Evolutionary conservation across 92 coral and sea anemone genomes (phyloP).

Genomic region (Zoanthus gigantus): DNA sequence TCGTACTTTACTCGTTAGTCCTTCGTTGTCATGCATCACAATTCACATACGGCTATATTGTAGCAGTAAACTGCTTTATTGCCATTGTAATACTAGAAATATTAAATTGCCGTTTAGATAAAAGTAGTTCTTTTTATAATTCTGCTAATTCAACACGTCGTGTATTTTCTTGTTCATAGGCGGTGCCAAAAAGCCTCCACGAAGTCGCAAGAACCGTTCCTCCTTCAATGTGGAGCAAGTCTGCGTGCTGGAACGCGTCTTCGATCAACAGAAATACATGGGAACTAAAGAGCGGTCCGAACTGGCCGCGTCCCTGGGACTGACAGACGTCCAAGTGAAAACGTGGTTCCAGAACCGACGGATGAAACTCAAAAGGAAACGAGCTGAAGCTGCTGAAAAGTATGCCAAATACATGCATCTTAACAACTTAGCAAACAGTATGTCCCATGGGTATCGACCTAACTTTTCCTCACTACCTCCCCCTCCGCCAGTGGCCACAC

Average conservation of each 20-base stretch:
- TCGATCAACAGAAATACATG: slow-evolving; percentile 46
- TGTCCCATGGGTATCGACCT: slow-evolving; percentile 25
- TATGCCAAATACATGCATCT: slow-evolving; percentile 38
- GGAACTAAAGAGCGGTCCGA: slow-evolving; percentile 40
- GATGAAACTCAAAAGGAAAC: slow-evolving; percentile 42
- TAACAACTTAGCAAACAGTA: slow-evolving; percentile 36
- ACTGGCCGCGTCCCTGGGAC: slow-evolving; percentile 34
- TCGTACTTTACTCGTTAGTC: too few relatives aligned
- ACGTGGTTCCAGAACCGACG: slow-evolving; percentile 43
- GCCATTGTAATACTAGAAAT: too few relatives aligned
- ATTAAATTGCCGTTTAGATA: too few relatives aligned
- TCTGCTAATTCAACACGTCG: too few relatives aligned
- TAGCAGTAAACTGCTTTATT: too few relatives aligned
- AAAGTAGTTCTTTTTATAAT: too few relatives aligned
- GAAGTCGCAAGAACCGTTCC: slow-evolving; percentile 45
- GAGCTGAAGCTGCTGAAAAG: slow-evolving; percentile 46
- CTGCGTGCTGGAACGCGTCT: slow-evolving; percentile 34
- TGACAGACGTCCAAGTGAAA: slow-evolving; percentile 43
- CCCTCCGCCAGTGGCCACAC: slow-evolving; percentile 7
- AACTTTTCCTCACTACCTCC: not conserved
- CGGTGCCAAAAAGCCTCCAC: slow-evolving; percentile 2
- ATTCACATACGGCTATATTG: too few relatives aligned
- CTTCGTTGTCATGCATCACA: too few relatives aligned
- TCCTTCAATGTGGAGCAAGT: slow-evolving; percentile 46
- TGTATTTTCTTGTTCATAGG: not conserved